Percentiles rank a stretch among this genome's conserved stretches.
These are phyloP conservation scores for Eolophus roseicapilla DNA, from an alignment of 2,113 vertebrate species.

Conservation along the genomic window DNA sequence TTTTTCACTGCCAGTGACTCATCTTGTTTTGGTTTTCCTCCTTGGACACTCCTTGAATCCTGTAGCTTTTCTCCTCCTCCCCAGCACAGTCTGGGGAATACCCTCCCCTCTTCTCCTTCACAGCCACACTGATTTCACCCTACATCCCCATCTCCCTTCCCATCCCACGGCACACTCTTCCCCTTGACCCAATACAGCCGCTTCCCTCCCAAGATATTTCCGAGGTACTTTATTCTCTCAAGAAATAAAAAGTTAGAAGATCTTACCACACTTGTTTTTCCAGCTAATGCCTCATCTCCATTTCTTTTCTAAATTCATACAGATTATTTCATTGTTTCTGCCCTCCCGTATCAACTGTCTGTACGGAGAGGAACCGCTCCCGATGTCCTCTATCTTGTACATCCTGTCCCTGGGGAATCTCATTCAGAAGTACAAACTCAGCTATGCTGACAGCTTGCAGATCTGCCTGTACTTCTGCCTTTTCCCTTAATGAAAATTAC, in stretches of 20 bases:
- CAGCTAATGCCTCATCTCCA: background rate
- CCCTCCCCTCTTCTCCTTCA: background rate
- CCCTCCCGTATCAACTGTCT: background rate
- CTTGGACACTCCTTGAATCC: background rate
- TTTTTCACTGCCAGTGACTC: background rate
- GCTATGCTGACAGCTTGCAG: slow-evolving; percentile 5
- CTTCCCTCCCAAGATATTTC: fast-evolving
- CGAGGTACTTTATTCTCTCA: background rate
- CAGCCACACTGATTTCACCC: background rate
- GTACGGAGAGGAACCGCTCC: background rate
- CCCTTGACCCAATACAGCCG: background rate
- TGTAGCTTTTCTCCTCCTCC: background rate
- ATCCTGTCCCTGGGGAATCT: background rate
- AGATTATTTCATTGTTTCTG: background rate
- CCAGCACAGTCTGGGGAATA: background rate
- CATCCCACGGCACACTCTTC: background rate
- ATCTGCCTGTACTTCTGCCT: background rate
- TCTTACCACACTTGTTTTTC: background rate
- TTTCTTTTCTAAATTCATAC: background rate
- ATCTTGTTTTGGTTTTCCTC: background rate
- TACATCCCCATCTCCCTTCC: background rate
- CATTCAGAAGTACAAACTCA: background rate
- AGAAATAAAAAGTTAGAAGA: background rate
- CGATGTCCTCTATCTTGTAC: background rate
- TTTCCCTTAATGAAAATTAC: background rate